phyloP scores from a whole-genome alignment of 2,797 vertebrate species.

The Cygnus olor region DNA sequence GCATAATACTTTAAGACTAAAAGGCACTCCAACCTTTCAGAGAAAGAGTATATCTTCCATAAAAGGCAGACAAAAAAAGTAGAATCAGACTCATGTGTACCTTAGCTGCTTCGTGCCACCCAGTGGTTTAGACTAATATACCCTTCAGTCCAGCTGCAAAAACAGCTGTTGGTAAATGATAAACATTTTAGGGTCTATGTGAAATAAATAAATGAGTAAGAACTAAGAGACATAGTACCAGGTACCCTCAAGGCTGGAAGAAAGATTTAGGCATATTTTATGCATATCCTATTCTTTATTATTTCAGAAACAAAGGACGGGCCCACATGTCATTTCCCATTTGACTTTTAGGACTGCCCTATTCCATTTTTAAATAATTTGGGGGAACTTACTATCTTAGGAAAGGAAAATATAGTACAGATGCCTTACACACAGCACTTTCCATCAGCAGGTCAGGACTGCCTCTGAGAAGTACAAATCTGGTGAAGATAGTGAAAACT shows the following conservation, averaged over 20 bases:
- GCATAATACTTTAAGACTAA: neutral
- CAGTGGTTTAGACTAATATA: neutral
- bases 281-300: neutral
- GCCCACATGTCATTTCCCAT: neutral
- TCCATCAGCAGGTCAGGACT: neutral
- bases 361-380: neutral
- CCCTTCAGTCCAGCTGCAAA: neutral
- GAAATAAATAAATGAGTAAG: neutral
- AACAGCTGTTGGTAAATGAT: neutral
- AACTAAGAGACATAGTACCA: neutral
- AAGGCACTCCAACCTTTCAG: neutral
- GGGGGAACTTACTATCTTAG: neutral
- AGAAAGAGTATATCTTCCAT: fast-evolving
- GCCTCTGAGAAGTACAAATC: neutral
- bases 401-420: neutral
- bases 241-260: neutral
- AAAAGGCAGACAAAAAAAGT: neutral
- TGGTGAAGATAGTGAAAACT: neutral
- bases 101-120: neutral
- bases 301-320: neutral
- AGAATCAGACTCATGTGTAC: neutral
- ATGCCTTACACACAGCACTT: neutral
- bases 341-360: neutral
- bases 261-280: neutral
- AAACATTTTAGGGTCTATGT: neutral